These are phyloP conservation scores for Drosophila teissieri DNA, from an alignment of 1,140 invertebrate genomes.

Conservation along the genomic window DNA sequence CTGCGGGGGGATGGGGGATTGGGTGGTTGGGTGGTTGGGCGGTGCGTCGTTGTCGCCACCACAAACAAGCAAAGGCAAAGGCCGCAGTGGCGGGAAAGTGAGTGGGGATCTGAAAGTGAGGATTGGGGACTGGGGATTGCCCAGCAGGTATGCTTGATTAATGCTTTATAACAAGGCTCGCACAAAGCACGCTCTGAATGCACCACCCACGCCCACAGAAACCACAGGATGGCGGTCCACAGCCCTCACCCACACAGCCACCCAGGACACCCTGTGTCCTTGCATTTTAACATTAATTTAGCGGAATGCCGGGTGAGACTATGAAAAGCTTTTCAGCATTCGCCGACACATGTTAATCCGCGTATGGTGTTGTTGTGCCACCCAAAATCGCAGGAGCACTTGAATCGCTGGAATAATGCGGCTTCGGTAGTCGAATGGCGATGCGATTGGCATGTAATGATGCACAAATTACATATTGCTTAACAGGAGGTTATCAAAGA, in stretches of 20 bases:
- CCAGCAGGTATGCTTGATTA: constrained; percentile 83
- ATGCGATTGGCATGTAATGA: background rate
- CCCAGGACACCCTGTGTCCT: constrained; percentile 16
- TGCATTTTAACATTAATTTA: constrained; percentile 82
- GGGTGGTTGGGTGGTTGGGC: constrained; percentile 6
- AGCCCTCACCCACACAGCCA: background rate
- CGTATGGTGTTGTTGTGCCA: constrained; percentile 18
- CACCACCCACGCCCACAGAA: constrained; percentile 37
- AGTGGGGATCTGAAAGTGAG: background rate
- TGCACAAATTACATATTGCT: background rate
- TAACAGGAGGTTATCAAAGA: too few relatives aligned
- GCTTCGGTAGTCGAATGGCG: background rate
- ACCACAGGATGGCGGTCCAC: constrained; percentile 44
- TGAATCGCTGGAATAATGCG: background rate
- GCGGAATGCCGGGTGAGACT: constrained; percentile 68
- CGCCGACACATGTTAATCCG: constrained; percentile 76
- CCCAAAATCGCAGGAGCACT: constrained; percentile 3
- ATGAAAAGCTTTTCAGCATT: constrained; percentile 64
- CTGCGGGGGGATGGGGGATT: too few relatives aligned
- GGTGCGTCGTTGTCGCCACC: constrained; percentile 64
- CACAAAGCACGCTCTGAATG: constrained; percentile 31
- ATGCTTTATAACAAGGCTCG: constrained; percentile 77
- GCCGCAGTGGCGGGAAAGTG: constrained; percentile 33
- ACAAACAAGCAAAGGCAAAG: constrained; percentile 78
- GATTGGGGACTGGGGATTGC: constrained; percentile 22